phyloP scores from a whole-genome alignment of 2,888 invertebrate species.

The Spisula subtruncata region DNA sequence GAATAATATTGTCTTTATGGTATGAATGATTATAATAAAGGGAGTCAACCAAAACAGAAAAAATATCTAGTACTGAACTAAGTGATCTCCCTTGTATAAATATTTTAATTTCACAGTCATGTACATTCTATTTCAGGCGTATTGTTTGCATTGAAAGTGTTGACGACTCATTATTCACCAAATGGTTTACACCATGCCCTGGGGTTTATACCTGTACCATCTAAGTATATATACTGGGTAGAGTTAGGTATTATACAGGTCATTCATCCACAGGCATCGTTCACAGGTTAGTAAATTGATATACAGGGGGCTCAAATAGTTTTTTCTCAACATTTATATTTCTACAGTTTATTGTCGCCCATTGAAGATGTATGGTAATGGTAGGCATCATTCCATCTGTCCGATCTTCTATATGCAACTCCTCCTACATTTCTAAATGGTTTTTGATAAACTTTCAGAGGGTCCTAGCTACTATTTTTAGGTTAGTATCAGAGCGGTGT shows the following conservation, averaged over 20 bases:
- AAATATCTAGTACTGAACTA: background rate
- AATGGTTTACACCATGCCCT: slow-evolving; percentile 82
- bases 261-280: slow-evolving; percentile 90
- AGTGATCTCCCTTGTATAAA: background rate
- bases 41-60: background rate
- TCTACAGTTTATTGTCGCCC: no score
- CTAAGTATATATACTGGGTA: slow-evolving; percentile 90
- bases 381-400: no score
- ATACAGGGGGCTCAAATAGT: no score
- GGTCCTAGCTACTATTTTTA: no score
- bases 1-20: no score
- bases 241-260: slow-evolving; percentile 90
- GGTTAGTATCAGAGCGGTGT: no score
- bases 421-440: no score
- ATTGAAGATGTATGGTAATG: no score
- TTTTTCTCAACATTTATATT: no score
- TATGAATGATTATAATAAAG: no score
- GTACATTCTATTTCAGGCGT: slow-evolving; percentile 88
- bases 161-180: slow-evolving; percentile 87
- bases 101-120: background rate
- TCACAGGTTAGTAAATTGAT: slow-evolving; percentile 83
- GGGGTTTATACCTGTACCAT: slow-evolving; percentile 88
- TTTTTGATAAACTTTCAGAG: no score
- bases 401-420: no score
- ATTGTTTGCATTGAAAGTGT: slow-evolving; percentile 91